Base-by-base conservation (phyloP, 1,140 invertebrate species). In the Bursaphelenchus mucronatus region DNA sequence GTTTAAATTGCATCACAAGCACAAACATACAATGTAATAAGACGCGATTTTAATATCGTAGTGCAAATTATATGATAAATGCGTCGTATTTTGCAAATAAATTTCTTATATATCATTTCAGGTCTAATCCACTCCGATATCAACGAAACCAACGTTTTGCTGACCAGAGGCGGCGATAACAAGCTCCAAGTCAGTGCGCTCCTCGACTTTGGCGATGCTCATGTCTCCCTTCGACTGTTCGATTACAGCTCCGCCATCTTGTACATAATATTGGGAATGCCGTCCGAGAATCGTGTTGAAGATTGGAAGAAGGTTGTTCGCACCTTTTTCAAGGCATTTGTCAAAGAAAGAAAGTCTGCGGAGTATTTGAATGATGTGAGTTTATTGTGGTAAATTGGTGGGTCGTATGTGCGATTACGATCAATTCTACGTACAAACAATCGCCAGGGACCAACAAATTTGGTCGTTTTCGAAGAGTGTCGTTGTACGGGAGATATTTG, bases 111-210 rank as follows among this genome's bases (percentile, higher is more conserved):
- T 43, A 57, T 3, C 13, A 43, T 63, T 63, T 4, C 52, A 63
- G 61, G 61, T 13, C 13, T 63, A 11, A 59, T 63, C 15, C 61
- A 63, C 39, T 61, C 55, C 30, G 61, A 63, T 9, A 11, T 63
- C 40, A 63, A 63, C 52, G 61, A 63, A 40, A 63, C 61, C 3
- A 63, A 63, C 59, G 54, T 63, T 11, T 55, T 63, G 11, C 41
- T 63, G 61, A n/a, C 4, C 19, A 55, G 19, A 55, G 41, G 6
- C 54, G 6, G 6, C 1, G 54, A 44, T 4, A 54, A 13, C n/a
- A 11, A 43, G 13, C 39, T 63, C 10, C 2, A 63, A 55, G 61
- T 63, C 15, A 63, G 54, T 7, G 61, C 54, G 1, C 53, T 63
- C 11, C 13, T 63, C 56, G 61, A 63, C 52, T 63, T 63, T 30